A percentile compares a stretch with the other conserved stretches of the same genome.
Evolutionary conservation across 2,888 invertebrate genomes (phyloP).

Genomic region (Stramonita haemastoma): DNA sequence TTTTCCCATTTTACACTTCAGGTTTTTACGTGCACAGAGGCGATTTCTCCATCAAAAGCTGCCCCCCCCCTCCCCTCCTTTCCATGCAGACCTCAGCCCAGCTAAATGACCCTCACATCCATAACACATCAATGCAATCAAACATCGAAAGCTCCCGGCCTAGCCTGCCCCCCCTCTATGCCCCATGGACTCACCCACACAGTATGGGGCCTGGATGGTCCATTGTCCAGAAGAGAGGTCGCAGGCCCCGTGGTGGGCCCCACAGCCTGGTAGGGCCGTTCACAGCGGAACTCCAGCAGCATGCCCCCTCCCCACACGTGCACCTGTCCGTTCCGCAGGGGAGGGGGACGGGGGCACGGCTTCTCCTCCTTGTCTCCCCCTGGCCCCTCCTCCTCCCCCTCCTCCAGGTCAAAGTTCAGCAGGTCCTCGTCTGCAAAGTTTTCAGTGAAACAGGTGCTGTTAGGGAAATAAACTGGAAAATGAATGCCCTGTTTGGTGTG

Average conservation of each 20-base stretch:
- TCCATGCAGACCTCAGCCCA: not conserved
- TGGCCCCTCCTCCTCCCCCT: not conserved
- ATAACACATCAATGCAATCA: not conserved
- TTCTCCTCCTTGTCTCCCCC: conserved; percentile 40
- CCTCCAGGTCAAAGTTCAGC: not conserved
- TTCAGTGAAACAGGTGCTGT: too few relatives aligned
- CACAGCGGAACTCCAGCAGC: conserved; percentile 53
- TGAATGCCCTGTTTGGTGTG: too few relatives aligned
- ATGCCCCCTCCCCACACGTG: conserved; percentile 55
- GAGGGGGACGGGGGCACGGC: conserved; percentile 44
- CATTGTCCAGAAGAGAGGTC: conserved; percentile 50
- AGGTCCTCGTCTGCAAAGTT: conserved; percentile 18
- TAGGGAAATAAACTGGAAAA: too few relatives aligned
- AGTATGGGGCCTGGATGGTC: conserved; percentile 53
- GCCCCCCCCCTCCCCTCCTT: not conserved
- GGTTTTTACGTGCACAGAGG: not conserved
- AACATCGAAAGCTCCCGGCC: not conserved
- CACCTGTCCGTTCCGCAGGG: conserved; percentile 48
- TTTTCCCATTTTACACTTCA: not conserved
- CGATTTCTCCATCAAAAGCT: not conserved
- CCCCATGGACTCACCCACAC: conserved; percentile 49
- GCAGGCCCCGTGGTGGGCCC: conserved; percentile 55
- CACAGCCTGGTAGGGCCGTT: conserved; percentile 48
- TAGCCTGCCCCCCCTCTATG: not conserved
- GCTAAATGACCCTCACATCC: not conserved